Evolutionary conservation across 2,113 vertebrate species (phyloP).

Genomic region (Zosterops borbonicus): DNA sequence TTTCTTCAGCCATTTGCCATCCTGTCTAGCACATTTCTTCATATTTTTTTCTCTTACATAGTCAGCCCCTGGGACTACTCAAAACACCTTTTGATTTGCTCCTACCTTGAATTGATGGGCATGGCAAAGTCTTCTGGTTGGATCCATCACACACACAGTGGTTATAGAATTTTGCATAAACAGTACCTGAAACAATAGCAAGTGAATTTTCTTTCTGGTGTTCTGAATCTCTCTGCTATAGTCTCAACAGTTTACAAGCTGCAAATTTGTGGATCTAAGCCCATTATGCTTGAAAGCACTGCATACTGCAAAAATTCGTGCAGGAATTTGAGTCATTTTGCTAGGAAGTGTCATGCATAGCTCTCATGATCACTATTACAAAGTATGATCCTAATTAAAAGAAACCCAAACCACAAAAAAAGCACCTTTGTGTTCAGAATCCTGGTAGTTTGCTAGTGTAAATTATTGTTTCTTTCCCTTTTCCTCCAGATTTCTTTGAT

Average conservation of each 20-base stretch:
- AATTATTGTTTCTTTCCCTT: neutral
- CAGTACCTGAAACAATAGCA: neutral
- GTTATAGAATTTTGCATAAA: neutral
- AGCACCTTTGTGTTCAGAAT: constrained; percentile 10
- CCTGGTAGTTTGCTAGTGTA: neutral
- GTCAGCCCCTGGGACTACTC: neutral
- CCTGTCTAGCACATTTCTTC: neutral
- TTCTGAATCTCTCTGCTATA: neutral
- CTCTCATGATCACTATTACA: constrained; percentile 5
- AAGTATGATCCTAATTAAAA: constrained; percentile 23
- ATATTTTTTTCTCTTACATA: neutral
- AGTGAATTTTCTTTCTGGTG: neutral
- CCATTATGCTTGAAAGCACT: neutral
- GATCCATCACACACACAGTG: neutral
- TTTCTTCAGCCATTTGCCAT: neutral
- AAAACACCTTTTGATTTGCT: neutral
- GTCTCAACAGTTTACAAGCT: neutral
- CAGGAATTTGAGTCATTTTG: constrained; percentile 38
- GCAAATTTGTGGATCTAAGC: neutral
- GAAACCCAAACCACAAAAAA: neutral
- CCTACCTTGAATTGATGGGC: neutral
- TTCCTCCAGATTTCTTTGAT: neutral
- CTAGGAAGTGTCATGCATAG: constrained; percentile 30
- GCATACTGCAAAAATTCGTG: neutral
- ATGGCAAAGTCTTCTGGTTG: neutral